Conservation (phyloP, 35 echinoderm and acorn worm species). For the Strongylocentrotus purpuratus region DNA sequence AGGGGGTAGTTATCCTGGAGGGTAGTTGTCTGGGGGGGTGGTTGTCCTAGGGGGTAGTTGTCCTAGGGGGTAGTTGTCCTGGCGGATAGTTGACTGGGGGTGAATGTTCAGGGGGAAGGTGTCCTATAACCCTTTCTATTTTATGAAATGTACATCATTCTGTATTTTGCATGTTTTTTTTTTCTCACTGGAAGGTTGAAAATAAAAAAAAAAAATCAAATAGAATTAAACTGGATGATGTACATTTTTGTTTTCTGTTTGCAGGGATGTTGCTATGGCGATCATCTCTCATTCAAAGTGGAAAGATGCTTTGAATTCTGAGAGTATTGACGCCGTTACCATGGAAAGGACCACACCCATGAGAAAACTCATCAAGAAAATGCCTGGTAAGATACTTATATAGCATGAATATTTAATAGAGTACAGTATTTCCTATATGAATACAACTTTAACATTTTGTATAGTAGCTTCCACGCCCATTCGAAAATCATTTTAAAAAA, state of each 20-base stretch:
- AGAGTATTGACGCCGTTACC: conserved; percentile 57
- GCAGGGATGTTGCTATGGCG: conserved; percentile 74
- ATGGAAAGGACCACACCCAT: conserved; percentile 72
- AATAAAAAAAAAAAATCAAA: too few relatives aligned
- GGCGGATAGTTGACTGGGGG: too few relatives aligned
- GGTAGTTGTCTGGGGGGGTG: too few relatives aligned
- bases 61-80: too few relatives aligned
- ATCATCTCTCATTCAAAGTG: conserved; percentile 77
- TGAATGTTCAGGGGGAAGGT: too few relatives aligned
- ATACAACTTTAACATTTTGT: not conserved
- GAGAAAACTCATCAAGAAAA: conserved; percentile 87
- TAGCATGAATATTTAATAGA: not conserved
- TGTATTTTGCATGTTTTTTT: too few relatives aligned
- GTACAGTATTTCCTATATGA: not conserved
- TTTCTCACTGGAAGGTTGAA: too few relatives aligned
- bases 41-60: too few relatives aligned
- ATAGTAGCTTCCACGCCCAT: not conserved
- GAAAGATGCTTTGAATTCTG: conserved; percentile 78
- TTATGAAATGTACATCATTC: too few relatives aligned
- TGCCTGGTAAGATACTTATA: conserved; percentile 79
- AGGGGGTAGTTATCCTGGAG: too few relatives aligned
- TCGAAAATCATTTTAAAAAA: not conserved
- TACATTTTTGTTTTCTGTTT: not conserved
- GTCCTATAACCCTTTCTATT: too few relatives aligned
- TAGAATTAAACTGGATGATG: not conserved